Base-by-base conservation (phyloP, 1,140 invertebrate species). In the Trichonephila inaurata region DNA sequence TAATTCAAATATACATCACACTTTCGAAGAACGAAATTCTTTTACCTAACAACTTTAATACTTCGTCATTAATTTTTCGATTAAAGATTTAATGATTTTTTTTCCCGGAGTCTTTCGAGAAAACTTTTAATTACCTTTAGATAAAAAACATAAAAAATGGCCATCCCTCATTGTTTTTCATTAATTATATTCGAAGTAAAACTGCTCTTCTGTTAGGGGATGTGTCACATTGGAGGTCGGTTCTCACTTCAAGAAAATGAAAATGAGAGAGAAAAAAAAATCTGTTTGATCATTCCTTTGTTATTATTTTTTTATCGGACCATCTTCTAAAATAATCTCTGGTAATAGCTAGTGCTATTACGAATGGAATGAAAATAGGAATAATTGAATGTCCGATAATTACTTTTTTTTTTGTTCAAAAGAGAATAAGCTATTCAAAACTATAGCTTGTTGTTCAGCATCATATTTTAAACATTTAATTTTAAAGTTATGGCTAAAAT, bases 1-100 rank as follows among this genome's bases (percentile, higher is more conserved):
- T 64, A 19, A 7, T 77, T 40, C 28, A 12, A 77, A 77, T 77
- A 40, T 33, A 77, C 40, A 77, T 77, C 33, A 77, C 14, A 40
- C 72, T 77, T 77, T 28, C 5, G 69, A 19, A 7, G 60, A 88
- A 88, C 19, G 86, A 88, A 66, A 66, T 44, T 40, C 62, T 64
- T 88, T 64, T 40, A 64, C 66, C n/a, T 69, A 66, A 40, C 60
- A 66, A 66, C 62, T 88, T 88, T 44, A 88, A 66, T 66, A 88
- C 33, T 88, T 88, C 33, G 62, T 40, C 40, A 88, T 88, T 88
- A 88, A 88, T 88, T 88, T 88, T 88, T 88, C 86, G 86, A 88
- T 88, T 66, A 88, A 88, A 66, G 86, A 88, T 60, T 64, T 33
- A 66, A 88, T 88, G 62, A 88, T 62, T 88, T 88, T 88, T 87